Percentiles rank a stretch among this genome's conserved stretches.
Conservation (phyloP, 2,113 vertebrate species). For the Sylvia atricapilla region DNA sequence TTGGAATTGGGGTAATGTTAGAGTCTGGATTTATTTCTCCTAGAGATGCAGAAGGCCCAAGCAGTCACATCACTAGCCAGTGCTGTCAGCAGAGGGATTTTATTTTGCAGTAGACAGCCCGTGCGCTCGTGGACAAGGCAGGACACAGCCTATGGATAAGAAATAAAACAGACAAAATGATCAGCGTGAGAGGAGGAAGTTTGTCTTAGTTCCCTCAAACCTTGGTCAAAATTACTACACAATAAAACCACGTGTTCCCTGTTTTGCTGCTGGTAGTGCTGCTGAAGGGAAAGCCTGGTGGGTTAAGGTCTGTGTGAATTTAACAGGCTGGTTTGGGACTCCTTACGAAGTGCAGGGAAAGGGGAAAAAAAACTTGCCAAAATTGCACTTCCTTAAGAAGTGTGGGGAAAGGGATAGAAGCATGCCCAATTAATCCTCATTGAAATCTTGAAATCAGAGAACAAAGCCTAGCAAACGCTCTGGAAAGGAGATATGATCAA, state of each 20-base stretch:
- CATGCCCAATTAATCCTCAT: not conserved
- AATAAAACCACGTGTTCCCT: not conserved
- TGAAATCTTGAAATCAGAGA: not conserved
- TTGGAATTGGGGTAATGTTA: not conserved
- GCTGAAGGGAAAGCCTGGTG: not conserved
- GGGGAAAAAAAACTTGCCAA: not conserved
- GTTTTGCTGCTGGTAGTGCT: not conserved
- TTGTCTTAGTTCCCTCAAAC: not conserved
- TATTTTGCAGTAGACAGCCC: not conserved
- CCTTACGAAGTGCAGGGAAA: not conserved
- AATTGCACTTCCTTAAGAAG: not conserved
- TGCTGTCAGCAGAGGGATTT: not conserved
- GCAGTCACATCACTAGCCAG: not conserved
- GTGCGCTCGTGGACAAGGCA: rapidly evolving
- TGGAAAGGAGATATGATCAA: not conserved
- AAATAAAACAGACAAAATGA: not conserved
- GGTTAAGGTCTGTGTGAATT: not conserved
- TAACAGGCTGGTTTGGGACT: not conserved
- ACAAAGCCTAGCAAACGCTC: not conserved
- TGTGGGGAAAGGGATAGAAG: not conserved
- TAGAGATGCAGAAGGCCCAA: not conserved
- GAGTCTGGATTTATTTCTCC: not conserved
- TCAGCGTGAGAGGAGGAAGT: rapidly evolving
- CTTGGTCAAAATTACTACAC: not conserved
- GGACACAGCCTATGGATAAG: not conserved